Conservation (phyloP, 1,140 invertebrate genomes). For the Chrysopa pallens region DNA sequence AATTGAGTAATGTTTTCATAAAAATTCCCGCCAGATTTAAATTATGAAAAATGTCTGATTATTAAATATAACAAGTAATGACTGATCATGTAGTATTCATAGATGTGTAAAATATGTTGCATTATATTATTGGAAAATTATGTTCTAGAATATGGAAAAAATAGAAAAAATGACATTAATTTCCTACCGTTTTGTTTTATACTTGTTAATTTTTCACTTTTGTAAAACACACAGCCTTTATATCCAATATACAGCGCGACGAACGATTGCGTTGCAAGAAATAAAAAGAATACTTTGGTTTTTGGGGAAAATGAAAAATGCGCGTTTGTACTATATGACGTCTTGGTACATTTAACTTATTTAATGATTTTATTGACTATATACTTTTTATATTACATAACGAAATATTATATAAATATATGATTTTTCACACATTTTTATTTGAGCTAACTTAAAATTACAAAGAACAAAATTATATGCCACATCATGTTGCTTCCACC, state of each 20-base stretch:
- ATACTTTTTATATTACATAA: constrained; percentile 21
- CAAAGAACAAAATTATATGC: constrained; percentile 16
- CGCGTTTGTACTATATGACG: constrained; percentile 16
- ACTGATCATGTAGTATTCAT: too few relatives aligned
- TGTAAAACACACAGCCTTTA: constrained; percentile 16
- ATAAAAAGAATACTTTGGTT: constrained; percentile 9
- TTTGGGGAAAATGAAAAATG: constrained; percentile 8
- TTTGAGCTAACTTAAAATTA: constrained; percentile 20
- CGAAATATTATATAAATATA: constrained; percentile 15
- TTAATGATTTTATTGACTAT: constrained; percentile 13
- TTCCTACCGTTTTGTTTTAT: too few relatives aligned
- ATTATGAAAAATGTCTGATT: too few relatives aligned
- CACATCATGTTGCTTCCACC: constrained; percentile 24
- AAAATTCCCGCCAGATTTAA: not conserved
- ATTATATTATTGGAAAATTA: too few relatives aligned
- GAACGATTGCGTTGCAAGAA: not conserved
- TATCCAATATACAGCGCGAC: constrained; percentile 11
- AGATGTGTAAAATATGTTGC: too few relatives aligned
- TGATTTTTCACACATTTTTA: constrained; percentile 9
- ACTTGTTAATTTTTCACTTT: too few relatives aligned
- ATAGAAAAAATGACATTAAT: too few relatives aligned
- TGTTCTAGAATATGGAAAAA: too few relatives aligned
- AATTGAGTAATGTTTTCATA: too few relatives aligned
- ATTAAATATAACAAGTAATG: too few relatives aligned
- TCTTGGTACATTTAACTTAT: constrained; percentile 4